Evolutionary conservation across 1,140 invertebrate species (phyloP).

Genomic region (Yoshiicerus persimilis): DNA sequence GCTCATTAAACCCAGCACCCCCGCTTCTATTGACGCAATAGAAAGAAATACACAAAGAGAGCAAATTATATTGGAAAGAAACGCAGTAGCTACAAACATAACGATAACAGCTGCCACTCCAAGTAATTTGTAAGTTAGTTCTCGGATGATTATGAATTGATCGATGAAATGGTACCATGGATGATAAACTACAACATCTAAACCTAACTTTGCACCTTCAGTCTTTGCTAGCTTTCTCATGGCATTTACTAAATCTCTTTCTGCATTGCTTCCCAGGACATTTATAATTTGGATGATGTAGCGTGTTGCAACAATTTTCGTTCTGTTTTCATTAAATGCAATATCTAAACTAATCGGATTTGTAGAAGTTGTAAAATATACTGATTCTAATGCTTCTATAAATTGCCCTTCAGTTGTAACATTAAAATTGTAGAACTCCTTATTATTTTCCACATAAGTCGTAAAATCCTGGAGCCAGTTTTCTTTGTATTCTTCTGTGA

Average conservation of each 20-base stretch:
- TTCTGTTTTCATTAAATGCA: constrained; percentile 67
- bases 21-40: constrained; percentile 90
- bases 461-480: constrained; percentile 74
- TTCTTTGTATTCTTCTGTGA: constrained; percentile 65
- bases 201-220: constrained; percentile 58
- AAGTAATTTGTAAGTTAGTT: constrained; percentile 89
- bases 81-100: constrained; percentile 93
- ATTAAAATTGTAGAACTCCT: constrained; percentile 71
- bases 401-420: constrained; percentile 73
- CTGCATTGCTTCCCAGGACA: constrained; percentile 82
- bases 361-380: constrained; percentile 66
- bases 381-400: constrained; percentile 71
- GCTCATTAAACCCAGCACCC: constrained; percentile 94
- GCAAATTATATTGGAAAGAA: constrained; percentile 90
- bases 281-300: constrained; percentile 88
- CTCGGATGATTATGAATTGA: constrained; percentile 89
- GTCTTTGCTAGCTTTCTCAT: constrained; percentile 72
- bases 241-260: constrained; percentile 84
- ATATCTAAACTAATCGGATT: constrained; percentile 63
- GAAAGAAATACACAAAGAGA: constrained; percentile 92
- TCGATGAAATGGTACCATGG: constrained; percentile 94
- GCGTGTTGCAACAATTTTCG: constrained; percentile 75
- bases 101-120: constrained; percentile 86
- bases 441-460: constrained; percentile 74
- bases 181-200: constrained; percentile 74